phyloP scores from a whole-genome alignment of 1,140 invertebrate genomes.

The Zophobas atratus region DNA sequence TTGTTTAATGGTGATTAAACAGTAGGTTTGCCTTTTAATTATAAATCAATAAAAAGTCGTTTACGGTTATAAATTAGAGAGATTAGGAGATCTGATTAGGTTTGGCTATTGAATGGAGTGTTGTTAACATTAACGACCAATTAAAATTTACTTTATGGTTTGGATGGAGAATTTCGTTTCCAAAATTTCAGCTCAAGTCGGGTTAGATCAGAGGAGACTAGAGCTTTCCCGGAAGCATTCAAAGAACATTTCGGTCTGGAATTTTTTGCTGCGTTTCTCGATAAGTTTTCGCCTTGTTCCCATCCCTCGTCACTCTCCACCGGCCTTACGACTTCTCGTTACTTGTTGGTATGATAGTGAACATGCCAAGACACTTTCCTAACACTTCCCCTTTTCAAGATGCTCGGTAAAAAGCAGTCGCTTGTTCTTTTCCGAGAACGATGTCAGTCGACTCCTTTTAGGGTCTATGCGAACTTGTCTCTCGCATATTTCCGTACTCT shows the following conservation, averaged over 20 bases:
- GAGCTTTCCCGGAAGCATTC: too few relatives aligned
- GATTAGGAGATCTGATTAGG: constrained; percentile 1
- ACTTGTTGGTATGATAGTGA: constrained; percentile 51
- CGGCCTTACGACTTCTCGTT: constrained; percentile 47
- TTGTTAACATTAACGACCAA: not conserved
- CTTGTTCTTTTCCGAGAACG: constrained; percentile 54
- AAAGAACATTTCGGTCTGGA: too few relatives aligned
- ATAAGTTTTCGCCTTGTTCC: not conserved
- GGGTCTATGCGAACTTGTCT: constrained; percentile 31
- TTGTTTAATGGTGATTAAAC: constrained; percentile 6
- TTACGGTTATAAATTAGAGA: not conserved
- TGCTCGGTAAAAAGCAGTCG: constrained; percentile 47
- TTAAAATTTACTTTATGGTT: not conserved
- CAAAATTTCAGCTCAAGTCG: too few relatives aligned
- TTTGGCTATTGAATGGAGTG: not conserved
- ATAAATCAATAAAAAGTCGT: constrained; percentile 12
- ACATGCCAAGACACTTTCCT: constrained; percentile 54
- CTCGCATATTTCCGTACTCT: constrained; percentile 40
- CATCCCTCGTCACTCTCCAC: constrained; percentile 23
- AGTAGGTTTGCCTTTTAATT: constrained; percentile 13
- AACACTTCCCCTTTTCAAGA: constrained; percentile 55
- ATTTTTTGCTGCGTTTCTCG: not conserved
- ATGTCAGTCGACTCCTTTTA: constrained; percentile 50
- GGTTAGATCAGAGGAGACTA: too few relatives aligned
- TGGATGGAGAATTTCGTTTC: too few relatives aligned